A percentile compares a stretch with the other conserved stretches of the same genome.
These are phyloP conservation scores for Glossophaga mutica DNA, from an alignment of 2,797 vertebrate species.

Conservation along the genomic window DNA sequence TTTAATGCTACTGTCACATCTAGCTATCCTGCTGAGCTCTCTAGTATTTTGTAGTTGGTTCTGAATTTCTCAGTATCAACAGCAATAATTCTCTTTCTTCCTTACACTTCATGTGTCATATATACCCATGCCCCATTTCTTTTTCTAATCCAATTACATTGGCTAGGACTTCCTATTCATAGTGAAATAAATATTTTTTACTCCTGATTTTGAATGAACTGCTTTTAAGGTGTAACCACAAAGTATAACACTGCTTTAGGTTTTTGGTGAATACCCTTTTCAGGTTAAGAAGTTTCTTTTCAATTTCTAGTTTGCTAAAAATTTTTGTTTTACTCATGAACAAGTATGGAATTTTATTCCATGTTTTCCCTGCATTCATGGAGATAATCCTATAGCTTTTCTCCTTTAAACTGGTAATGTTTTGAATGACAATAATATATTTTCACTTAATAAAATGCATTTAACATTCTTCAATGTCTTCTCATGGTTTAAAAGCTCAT, in stretches of 20 bases:
- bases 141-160: neutral
- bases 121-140: neutral
- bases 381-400: neutral
- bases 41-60: neutral
- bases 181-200: neutral
- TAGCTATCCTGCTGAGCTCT: neutral
- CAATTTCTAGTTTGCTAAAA: neutral
- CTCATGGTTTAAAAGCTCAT: neutral
- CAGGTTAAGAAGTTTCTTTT: neutral
- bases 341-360: neutral
- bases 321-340: neutral
- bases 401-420: neutral
- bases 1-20: neutral
- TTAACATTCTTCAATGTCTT: neutral
- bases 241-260: neutral
- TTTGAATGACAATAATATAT: neutral
- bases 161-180: neutral
- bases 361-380: neutral
- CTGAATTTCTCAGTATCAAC: neutral
- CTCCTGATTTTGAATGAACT: neutral
- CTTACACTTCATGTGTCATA: neutral
- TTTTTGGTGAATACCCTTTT: neutral
- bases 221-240: neutral
- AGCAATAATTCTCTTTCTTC: neutral
- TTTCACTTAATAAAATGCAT: neutral